Conservation (phyloP, 2,797 vertebrate genomes). For the Sphenodon punctatus region DNA sequence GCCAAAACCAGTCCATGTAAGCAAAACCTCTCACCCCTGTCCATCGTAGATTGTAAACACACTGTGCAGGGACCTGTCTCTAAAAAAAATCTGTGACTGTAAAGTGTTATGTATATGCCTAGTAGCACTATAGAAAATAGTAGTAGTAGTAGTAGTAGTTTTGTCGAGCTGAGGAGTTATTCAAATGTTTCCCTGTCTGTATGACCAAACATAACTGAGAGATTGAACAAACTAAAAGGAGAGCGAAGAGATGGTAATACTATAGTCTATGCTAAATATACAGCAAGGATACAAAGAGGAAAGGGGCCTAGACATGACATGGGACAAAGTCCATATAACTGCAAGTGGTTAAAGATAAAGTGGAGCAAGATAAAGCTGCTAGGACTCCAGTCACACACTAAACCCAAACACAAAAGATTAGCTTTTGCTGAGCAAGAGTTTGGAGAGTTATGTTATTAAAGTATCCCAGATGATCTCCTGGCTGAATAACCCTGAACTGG, state of each 20-base stretch:
- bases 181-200: neutral
- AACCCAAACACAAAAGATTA: neutral
- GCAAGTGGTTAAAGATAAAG: no score
- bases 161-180: neutral
- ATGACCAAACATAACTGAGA: neutral
- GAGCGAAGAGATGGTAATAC: neutral
- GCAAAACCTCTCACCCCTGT: no score
- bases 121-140: no score
- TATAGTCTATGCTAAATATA: neutral
- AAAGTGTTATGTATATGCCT: no score
- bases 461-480: fast-evolving
- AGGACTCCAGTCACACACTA: neutral
- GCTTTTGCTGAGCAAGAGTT: fast-evolving
- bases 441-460: neutral
- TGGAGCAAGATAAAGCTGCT: fast-evolving
- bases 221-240: neutral
- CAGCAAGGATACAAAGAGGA: neutral
- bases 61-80: no score
- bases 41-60: no score
- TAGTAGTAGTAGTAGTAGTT: no score
- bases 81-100: no score
- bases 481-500: fast-evolving
- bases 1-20: no score
- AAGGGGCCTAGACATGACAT: fast-evolving
- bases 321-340: conserved; percentile 58